Evolutionary conservation across 2,113 vertebrate species (phyloP).

Genomic region (Eidolon helvum): DNA sequence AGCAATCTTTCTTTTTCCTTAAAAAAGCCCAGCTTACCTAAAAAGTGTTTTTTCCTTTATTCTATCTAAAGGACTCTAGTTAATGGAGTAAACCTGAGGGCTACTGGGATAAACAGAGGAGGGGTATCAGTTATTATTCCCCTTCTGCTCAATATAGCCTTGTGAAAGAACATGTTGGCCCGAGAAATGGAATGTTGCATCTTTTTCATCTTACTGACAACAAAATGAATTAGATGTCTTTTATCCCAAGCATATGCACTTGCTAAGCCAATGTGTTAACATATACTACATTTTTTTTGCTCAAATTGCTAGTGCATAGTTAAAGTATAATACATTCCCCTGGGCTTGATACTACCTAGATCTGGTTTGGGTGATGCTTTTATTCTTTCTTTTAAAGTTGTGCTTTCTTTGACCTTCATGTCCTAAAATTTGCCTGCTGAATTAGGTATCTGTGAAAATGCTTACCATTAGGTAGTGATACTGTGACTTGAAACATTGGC

Average conservation of each 20-base stretch:
- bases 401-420: not conserved
- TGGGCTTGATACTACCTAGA: not conserved
- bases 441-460: not conserved
- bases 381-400: not conserved
- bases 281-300: not conserved
- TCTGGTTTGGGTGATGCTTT: not conserved
- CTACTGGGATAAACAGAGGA: not conserved
- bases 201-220: conserved; percentile 39
- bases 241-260: conserved; percentile 26
- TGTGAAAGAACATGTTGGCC: not conserved
- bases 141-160: not conserved
- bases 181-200: not conserved
- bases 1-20: not conserved
- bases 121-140: not conserved
- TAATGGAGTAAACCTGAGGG: not conserved
- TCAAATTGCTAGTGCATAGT: not conserved
- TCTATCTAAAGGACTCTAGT: not conserved
- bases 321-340: conserved; percentile 5
- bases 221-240: conserved; percentile 39
- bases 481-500: not conserved
- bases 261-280: conserved; percentile 45
- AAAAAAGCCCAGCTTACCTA: not conserved
- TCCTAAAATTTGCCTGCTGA: not conserved
- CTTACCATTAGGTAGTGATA: not conserved
- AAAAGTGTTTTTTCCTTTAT: not conserved